Conservation (phyloP, 2,113 vertebrate species). For the Muntiacus reevesi region DNA sequence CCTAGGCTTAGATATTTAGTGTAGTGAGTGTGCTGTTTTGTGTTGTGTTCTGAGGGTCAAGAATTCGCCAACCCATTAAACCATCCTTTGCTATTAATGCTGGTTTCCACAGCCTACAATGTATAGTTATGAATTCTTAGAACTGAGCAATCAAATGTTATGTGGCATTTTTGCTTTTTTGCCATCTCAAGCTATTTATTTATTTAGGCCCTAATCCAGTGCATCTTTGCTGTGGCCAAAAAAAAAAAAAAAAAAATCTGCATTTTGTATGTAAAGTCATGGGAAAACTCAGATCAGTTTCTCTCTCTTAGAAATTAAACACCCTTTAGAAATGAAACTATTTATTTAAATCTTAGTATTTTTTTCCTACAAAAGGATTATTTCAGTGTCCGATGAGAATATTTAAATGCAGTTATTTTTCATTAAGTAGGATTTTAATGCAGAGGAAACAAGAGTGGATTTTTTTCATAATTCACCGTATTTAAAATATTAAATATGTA, state of each 20-base stretch:
- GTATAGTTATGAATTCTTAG: neutral
- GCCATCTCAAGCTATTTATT: neutral
- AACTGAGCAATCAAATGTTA: neutral
- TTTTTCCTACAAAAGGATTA: conserved; percentile 19
- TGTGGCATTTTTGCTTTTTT: conserved; percentile 19
- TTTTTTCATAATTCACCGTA: conserved; percentile 1
- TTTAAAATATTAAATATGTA: conserved; percentile 36
- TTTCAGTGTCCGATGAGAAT: conserved; percentile 14
- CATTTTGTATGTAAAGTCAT: conserved; percentile 3
- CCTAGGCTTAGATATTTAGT: neutral
- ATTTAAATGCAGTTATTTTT: conserved; percentile 12
- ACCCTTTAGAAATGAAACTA: neutral
- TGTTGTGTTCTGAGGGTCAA: neutral
- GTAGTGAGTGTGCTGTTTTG: conserved; percentile 7
- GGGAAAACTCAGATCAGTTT: conserved; percentile 30
- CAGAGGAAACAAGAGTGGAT: neutral
- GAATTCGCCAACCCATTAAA: neutral
- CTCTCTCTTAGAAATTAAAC: conserved; percentile 11
- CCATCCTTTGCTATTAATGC: neutral
- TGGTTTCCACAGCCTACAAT: neutral
- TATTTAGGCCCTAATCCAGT: neutral
- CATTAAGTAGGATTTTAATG: neutral
- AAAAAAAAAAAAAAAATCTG: neutral
- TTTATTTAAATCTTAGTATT: neutral
- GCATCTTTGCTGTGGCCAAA: neutral